Evolutionary conservation across 1,140 invertebrate genomes (phyloP).

Genomic region (Coenobita brevimanus): DNA sequence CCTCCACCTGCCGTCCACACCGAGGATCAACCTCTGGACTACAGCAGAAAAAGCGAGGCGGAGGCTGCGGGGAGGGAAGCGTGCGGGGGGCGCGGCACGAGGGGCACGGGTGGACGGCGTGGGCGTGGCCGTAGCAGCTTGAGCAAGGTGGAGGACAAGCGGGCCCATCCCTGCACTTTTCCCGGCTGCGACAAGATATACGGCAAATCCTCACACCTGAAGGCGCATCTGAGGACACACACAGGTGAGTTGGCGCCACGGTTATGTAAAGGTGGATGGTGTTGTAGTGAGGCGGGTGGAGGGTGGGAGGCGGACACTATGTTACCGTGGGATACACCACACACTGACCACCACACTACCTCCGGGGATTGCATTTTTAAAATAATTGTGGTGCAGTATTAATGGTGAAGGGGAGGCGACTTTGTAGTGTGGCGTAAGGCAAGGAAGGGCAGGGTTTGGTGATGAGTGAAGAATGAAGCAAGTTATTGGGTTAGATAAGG

Average conservation of each 20-base stretch:
- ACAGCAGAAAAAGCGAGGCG: slow-evolving; percentile 44
- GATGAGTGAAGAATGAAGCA: too few relatives aligned
- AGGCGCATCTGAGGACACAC: slow-evolving; percentile 83
- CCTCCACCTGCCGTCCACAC: not conserved
- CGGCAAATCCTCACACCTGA: slow-evolving; percentile 86
- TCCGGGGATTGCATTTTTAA: too few relatives aligned
- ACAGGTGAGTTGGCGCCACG: slow-evolving; percentile 74
- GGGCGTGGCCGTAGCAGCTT: slow-evolving; percentile 70
- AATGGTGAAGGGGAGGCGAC: too few relatives aligned
- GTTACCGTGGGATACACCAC: too few relatives aligned
- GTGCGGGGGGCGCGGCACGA: not conserved
- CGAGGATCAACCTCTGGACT: slow-evolving; percentile 32
- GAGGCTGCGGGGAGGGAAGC: slow-evolving; percentile 39
- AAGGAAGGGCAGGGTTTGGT: too few relatives aligned
- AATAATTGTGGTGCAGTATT: too few relatives aligned
- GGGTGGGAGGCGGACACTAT: too few relatives aligned
- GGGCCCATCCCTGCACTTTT: slow-evolving; percentile 81
- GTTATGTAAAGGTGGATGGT: not conserved
- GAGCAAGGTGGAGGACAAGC: slow-evolving; percentile 72
- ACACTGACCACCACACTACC: too few relatives aligned
- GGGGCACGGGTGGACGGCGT: slow-evolving; percentile 29
- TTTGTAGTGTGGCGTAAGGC: too few relatives aligned
- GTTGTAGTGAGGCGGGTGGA: too few relatives aligned
- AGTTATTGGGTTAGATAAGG: too few relatives aligned
- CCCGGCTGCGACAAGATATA: slow-evolving; percentile 84